Percentiles rank a stretch among this genome's conserved stretches.
phyloP scores from a whole-genome alignment of 2,797 vertebrate genomes.

The Mormyrus proboscirostris region DNA sequence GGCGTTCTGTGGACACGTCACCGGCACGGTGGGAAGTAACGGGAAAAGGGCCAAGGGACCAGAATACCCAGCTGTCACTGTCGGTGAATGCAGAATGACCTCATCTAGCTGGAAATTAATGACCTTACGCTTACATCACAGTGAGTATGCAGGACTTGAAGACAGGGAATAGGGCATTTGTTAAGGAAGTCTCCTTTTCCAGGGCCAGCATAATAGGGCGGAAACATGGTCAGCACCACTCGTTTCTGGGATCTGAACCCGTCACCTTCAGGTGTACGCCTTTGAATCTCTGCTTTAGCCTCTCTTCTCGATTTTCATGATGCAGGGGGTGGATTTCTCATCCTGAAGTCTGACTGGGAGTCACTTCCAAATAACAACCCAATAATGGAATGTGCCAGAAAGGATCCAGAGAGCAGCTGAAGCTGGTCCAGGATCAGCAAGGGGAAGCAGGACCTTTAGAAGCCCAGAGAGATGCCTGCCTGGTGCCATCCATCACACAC shows the following conservation, averaged over 20 bases:
- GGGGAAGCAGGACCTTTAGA: not conserved
- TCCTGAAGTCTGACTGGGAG: not conserved
- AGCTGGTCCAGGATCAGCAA: not conserved
- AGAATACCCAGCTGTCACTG: not conserved
- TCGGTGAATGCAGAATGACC: not conserved
- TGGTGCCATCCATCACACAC: not conserved
- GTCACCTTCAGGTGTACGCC: not conserved
- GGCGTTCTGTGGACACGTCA: not conserved
- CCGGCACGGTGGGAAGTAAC: not conserved
- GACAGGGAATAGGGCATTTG: not conserved
- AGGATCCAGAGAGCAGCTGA: not conserved
- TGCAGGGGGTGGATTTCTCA: not conserved
- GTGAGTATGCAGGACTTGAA: not conserved
- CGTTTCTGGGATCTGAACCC: not conserved
- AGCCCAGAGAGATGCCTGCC: not conserved
- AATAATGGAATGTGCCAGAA: not conserved
- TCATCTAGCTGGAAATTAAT: not conserved
- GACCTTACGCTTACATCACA: not conserved
- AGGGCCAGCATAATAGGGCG: not conserved
- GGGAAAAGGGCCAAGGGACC: not conserved
- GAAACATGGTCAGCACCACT: not conserved
- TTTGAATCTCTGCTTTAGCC: not conserved
- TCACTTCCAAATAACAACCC: not conserved
- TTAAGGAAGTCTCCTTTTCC: not conserved
- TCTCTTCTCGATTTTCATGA: not conserved